Percentiles rank a stretch among this genome's conserved stretches.
These are phyloP conservation scores for Ambastaia sidthimunki DNA, from an alignment of 2,797 vertebrate genomes.

Conservation along the genomic window DNA sequence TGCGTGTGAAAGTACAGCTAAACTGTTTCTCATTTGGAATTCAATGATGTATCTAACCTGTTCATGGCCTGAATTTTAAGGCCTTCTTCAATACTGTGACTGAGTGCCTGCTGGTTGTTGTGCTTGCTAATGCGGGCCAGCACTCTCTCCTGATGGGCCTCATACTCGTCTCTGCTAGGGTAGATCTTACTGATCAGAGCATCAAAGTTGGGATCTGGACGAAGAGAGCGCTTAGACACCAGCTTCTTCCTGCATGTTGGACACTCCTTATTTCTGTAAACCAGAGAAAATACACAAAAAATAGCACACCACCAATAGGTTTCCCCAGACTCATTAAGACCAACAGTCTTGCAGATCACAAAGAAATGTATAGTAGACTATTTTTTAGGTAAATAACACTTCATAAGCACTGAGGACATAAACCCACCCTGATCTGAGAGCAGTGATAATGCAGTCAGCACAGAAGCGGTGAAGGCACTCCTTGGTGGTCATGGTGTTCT, in stretches of 20 bases:
- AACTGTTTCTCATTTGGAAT: not conserved
- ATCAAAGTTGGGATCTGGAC: slow-evolving; percentile 96
- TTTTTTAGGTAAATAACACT: not conserved
- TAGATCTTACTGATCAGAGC: slow-evolving; percentile 99
- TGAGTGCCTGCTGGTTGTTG: slow-evolving; percentile 96
- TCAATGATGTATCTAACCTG: slow-evolving; percentile 75
- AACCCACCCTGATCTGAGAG: slow-evolving; percentile 92
- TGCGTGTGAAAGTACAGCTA: not conserved
- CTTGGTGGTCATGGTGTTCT: slow-evolving; percentile 99
- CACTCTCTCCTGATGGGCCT: slow-evolving; percentile 96
- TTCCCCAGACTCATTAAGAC: not conserved
- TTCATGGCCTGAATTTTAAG: slow-evolving; percentile 98
- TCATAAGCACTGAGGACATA: not conserved
- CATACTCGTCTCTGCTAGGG: slow-evolving; percentile 96
- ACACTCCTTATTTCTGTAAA: slow-evolving; percentile 95
- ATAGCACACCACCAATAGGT: not conserved
- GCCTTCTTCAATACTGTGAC: slow-evolving; percentile 97
- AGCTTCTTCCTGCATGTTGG: slow-evolving; percentile 98
- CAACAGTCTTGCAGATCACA: not conserved
- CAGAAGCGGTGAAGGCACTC: slow-evolving; percentile 98
- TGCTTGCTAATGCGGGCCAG: slow-evolving; percentile 98
- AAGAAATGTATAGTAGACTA: too few relatives aligned
- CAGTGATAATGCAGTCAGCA: slow-evolving; percentile 97
- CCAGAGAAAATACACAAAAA: not conserved
- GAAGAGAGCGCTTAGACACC: slow-evolving; percentile 94